Evolutionary conservation across 2,797 vertebrate species (phyloP), one percentile per base, ranked within the genome.

Genomic region (Fistularia commersonii): DNA sequence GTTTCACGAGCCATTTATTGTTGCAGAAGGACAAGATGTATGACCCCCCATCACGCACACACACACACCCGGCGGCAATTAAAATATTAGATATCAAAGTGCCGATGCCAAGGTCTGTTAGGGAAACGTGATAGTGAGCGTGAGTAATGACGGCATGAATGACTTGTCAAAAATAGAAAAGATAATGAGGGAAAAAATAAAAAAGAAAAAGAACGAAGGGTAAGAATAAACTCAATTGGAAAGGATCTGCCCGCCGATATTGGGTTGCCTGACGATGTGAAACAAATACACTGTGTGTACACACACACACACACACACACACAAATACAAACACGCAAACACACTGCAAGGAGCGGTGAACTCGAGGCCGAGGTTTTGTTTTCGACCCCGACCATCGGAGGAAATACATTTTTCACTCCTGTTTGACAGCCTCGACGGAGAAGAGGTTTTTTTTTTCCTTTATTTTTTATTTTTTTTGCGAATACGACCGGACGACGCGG

Each of bases 31-130:
- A 84, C 72, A 74, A 85, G 79, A 83, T 64, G 80, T 83, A 87
- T 87, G 82, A 89, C 88, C 88, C 88, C 83, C 61, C n/a, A n/a
- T n/a, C n/a, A n/a, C n/a, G n/a, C n/a, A n/a, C n/a, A n/a, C n/a
- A n/a, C n/a, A n/a, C n/a, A n/a, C n/a, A n/a, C n/a, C n/a, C n/a
- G n/a, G 76, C 65, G 57, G 82, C 83, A 90, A 91, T 90, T 91
- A 90, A 85, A 89, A 92, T 89, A 88, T 86, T 89, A 85, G 81
- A 82, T 91, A 91, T 90, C 85, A 91, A 91, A 89, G 83, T 62
- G 64, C 72, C 63, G 62, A 48, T 39, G 68, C 81, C 76, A 76
- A 71, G 61, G 59, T 83, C 75, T 81, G 79, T 88, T 77, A 78
- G 64, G 70, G 85, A 87, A 91, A 92, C 45, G 70, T 53, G 77